phyloP scores from a whole-genome alignment of 2,888 invertebrate species.

The Drosophila tanythrix region DNA sequence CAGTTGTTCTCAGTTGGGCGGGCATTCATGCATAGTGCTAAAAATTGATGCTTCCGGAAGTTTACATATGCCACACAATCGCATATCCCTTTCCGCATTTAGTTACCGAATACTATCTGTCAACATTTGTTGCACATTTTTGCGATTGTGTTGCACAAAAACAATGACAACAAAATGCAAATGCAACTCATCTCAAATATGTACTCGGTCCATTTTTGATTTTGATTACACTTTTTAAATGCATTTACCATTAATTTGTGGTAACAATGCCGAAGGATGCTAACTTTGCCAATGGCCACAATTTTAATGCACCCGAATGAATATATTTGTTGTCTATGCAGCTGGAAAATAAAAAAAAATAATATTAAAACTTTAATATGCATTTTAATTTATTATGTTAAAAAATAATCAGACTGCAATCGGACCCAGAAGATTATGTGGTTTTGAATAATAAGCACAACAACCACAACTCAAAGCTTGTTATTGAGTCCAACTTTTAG shows the following conservation, averaged over 20 bases:
- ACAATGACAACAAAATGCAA: slow-evolving; percentile 23
- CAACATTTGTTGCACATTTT: slow-evolving; percentile 45
- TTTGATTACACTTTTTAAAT: slow-evolving; percentile 32
- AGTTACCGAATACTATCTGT: slow-evolving; percentile 13
- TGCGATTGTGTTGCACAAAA: slow-evolving; percentile 16
- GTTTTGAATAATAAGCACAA: neutral
- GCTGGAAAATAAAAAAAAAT: neutral
- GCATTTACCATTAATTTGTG: slow-evolving; percentile 39
- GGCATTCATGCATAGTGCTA: slow-evolving; percentile 33
- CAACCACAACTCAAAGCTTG: neutral
- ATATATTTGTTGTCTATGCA: neutral
- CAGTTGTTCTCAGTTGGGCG: slow-evolving; percentile 11
- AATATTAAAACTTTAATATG: neutral
- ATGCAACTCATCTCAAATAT: slow-evolving; percentile 35
- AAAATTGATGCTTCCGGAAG: slow-evolving; percentile 46
- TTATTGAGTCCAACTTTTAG: slow-evolving; percentile 9
- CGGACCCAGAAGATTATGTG: neutral
- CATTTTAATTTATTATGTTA: neutral
- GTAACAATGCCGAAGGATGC: slow-evolving; percentile 13
- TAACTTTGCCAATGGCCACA: slow-evolving; percentile 1
- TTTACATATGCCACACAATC: slow-evolving; percentile 36
- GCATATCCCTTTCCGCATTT: slow-evolving; percentile 9
- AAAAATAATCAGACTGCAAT: neutral
- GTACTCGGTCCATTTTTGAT: slow-evolving; percentile 7
- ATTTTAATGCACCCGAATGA: slow-evolving; percentile 21